Conservation (phyloP, 2,113 vertebrate genomes). For the Pelecanoides urinatrix region DNA sequence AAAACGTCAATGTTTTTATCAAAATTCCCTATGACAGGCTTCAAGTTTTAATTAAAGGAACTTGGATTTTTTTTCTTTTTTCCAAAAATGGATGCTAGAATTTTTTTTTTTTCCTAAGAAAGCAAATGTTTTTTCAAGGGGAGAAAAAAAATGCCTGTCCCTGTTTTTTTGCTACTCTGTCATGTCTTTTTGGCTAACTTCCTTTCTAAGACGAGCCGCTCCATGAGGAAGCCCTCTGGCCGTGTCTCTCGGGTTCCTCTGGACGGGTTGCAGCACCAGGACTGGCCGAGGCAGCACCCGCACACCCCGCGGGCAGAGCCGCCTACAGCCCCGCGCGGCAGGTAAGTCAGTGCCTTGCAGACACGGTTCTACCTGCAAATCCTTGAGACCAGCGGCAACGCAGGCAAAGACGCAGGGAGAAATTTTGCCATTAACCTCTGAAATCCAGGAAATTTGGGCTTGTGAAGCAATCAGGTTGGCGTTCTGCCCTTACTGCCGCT, state of each 20-base stretch:
- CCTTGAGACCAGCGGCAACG: fast-evolving
- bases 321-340: not conserved
- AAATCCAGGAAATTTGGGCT: not conserved
- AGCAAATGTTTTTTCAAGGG: not conserved
- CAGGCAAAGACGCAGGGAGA: not conserved
- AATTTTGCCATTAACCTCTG: not conserved
- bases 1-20: not conserved
- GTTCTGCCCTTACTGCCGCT: not conserved
- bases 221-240: not conserved
- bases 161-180: not conserved
- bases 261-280: not conserved
- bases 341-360: not conserved
- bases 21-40: not conserved
- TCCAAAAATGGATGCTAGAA: not conserved
- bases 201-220: not conserved
- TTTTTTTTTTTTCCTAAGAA: not conserved
- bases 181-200: not conserved
- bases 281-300: fast-evolving
- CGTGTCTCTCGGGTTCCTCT: not conserved
- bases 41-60: not conserved
- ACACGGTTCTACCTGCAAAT: fast-evolving
- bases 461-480: not conserved
- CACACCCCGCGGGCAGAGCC: not conserved
- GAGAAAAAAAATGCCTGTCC: not conserved
- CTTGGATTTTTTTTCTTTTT: not conserved